Base-by-base conservation (phyloP, 2,797 vertebrate genomes). In the Tinamus major region DNA sequence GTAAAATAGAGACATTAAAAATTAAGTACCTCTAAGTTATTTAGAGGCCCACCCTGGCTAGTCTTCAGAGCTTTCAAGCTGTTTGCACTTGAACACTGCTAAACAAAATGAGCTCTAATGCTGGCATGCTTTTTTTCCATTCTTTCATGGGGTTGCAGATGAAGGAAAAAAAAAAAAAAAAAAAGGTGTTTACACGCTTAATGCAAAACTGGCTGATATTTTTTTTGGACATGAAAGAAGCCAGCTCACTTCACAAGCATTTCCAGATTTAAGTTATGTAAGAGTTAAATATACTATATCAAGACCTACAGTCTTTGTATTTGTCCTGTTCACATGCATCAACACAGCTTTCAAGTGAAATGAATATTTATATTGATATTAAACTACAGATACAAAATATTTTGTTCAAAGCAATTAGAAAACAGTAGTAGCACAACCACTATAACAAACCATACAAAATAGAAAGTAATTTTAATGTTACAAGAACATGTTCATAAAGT, bases 61-160 rank as follows among this genome's bases (percentile, higher is more conserved):
- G 7, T 33, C 23, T 81, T 72, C 84, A 78, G 59, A 68, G 74
- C 79, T 88, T 83, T 90, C 79, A 95, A 90, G 77, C 69, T 89
- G 76, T 81, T 58, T 71, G 26, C 69, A 93, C 82, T 87, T 95
- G 78, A 89, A 82, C 46, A 65, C 56, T 39, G 35, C 75, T 85
- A 94, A 94, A 90, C n/a, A 80, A 39, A 95, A 64, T 5, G 49
- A 91, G 71, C 81, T 56, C 63, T 86, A 93, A 90, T n/a, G 17
- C 67, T 79, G 70, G 46, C 18, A 58, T 21, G 26, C 3, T 33
- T 78, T 88, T 65, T 65, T 72, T 41, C 10, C 0, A 39, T 72
- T 83, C 21, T 75, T 85, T 82, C 55, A 90, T 61, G 65, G 94
- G 37, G 42, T 59, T 85, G 83, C 59, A 94, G 31, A 39, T 69